These are phyloP conservation scores for Ophioderma brevispina DNA, from an alignment of 35 echinoderm and acorn worm species.

Conservation along the genomic window DNA sequence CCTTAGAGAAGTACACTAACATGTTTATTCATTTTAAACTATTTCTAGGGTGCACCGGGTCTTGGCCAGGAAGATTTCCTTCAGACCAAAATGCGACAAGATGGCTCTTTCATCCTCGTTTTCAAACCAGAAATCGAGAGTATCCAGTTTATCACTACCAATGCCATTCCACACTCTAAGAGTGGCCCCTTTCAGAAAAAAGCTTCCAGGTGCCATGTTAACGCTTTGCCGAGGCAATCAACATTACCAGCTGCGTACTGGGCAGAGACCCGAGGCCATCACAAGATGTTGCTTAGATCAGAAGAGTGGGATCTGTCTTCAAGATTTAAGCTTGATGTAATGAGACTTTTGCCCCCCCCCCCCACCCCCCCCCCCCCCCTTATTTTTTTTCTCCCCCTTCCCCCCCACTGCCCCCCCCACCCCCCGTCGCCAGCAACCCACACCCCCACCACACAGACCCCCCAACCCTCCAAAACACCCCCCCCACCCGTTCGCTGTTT, in stretches of 20 bases:
- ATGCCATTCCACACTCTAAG: slow-evolving; percentile 13
- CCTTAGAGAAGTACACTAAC: too few species aligned
- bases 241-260: neutral
- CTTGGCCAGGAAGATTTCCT: slow-evolving; percentile 37
- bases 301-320: too few species aligned
- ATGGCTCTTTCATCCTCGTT: slow-evolving; percentile 66
- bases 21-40: too few species aligned
- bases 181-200: slow-evolving; percentile 66
- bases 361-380: too few species aligned
- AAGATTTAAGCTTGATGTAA: too few species aligned
- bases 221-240: slow-evolving; percentile 34
- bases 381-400: too few species aligned
- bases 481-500: too few species aligned
- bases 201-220: slow-evolving; percentile 72
- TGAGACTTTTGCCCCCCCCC: too few species aligned
- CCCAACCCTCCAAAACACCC: too few species aligned
- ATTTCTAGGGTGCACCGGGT: neutral
- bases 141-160: slow-evolving; percentile 34
- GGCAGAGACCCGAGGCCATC: slow-evolving; percentile 28
- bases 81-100: slow-evolving; percentile 69
- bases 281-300: slow-evolving; percentile 3
- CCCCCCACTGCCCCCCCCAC: too few species aligned
- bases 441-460: too few species aligned
- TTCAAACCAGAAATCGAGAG: slow-evolving; percentile 44
- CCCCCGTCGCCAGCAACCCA: too few species aligned